phyloP scores from a whole-genome alignment of 2,797 vertebrate genomes.

The Hydrolagus colliei region DNA sequence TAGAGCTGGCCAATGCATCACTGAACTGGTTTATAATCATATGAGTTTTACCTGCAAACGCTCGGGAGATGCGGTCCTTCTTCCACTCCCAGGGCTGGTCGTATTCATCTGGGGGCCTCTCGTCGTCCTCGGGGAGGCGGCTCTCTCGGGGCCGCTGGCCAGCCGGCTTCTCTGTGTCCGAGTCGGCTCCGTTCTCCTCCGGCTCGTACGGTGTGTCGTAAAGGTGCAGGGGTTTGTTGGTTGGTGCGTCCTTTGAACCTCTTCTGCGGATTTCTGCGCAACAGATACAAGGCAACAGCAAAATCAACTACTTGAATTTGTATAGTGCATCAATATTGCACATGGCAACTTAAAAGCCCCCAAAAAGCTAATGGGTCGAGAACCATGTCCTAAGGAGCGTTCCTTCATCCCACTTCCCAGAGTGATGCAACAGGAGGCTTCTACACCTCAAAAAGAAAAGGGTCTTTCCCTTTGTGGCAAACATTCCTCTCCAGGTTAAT shows the following conservation, averaged over 20 bases:
- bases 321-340: too few species aligned
- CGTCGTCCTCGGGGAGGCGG: slow-evolving; percentile 85
- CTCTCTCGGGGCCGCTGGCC: slow-evolving; percentile 73
- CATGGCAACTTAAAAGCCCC: too few species aligned
- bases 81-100: slow-evolving; percentile 99
- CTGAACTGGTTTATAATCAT: neutral
- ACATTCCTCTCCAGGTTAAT: too few species aligned
- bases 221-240: slow-evolving; percentile 65
- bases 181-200: slow-evolving; percentile 61
- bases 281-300: neutral
- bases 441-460: too few species aligned
- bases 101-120: slow-evolving; percentile 89
- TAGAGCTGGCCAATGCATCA: neutral
- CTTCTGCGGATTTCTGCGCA: slow-evolving; percentile 77
- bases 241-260: slow-evolving; percentile 65
- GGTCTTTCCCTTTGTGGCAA: too few species aligned
- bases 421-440: too few species aligned
- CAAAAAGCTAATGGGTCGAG: too few species aligned
- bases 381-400: too few species aligned
- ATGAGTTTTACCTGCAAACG: slow-evolving; percentile 75
- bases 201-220: slow-evolving; percentile 94
- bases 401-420: too few species aligned
- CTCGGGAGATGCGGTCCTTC: slow-evolving; percentile 91
- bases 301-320: too few species aligned
- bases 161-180: slow-evolving; percentile 51